These are phyloP conservation scores for Trissolcus brochymenae DNA, from an alignment of 2,888 invertebrate genomes.

Conservation along the genomic window DNA sequence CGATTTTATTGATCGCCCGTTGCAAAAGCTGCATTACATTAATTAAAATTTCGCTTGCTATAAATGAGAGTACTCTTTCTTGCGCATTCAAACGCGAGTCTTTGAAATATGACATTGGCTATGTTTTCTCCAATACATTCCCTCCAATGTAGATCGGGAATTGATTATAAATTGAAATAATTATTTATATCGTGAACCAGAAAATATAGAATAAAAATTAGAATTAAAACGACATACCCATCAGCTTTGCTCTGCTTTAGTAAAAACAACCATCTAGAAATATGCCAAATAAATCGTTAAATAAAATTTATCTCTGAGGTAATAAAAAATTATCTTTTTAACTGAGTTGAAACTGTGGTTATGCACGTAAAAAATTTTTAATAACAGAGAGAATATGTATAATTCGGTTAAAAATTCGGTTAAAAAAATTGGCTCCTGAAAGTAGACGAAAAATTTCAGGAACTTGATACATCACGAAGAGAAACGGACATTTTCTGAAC, in stretches of 20 bases:
- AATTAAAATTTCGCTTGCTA: slow-evolving; percentile 54
- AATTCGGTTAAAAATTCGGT: too few relatives aligned
- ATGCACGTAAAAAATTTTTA: too few relatives aligned
- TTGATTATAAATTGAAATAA: slow-evolving; percentile 45
- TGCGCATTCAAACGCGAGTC: slow-evolving; percentile 33
- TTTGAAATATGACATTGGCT: slow-evolving; percentile 31
- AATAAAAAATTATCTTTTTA: slow-evolving; percentile 12
- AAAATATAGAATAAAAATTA: slow-evolving; percentile 15
- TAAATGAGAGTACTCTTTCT: slow-evolving; percentile 43
- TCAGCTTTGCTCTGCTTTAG: too few relatives aligned
- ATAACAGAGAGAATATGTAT: too few relatives aligned
- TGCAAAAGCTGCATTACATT: slow-evolving; percentile 50
- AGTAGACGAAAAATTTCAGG: too few relatives aligned
- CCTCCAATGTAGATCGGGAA: slow-evolving; percentile 39
- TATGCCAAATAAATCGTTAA: slow-evolving; percentile 16
- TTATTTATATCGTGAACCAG: slow-evolving; percentile 33
- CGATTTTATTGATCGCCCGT: slow-evolving; percentile 50
- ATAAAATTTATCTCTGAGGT: slow-evolving; percentile 10
- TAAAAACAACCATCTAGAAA: too few relatives aligned
- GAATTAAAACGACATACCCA: slow-evolving; percentile 26
- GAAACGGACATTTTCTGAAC: too few relatives aligned
- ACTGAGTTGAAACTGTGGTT: too few relatives aligned
- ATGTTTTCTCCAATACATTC: slow-evolving; percentile 34
- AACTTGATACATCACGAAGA: too few relatives aligned
- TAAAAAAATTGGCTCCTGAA: too few relatives aligned